Percentiles rank a stretch among this genome's conserved stretches.
phyloP scores from a whole-genome alignment of 1,140 invertebrate species.

The Trichonephila inaurata region DNA sequence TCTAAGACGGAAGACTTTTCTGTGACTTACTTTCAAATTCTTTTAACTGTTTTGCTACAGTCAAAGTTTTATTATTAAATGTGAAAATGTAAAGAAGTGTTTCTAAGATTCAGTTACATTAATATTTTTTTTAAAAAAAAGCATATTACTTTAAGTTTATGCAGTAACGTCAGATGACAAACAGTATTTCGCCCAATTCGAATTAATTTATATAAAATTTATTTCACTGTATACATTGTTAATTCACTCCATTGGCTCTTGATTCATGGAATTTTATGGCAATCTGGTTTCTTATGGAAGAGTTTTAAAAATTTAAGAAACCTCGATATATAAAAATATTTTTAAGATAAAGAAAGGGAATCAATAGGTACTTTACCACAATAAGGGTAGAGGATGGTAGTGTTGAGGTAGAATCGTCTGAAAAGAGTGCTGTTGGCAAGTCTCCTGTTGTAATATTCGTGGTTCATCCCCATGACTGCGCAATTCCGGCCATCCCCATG shows the following conservation, averaged over 20 bases:
- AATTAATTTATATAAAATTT: too few relatives aligned
- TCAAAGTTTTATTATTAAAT: too few relatives aligned
- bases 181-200: too few relatives aligned
- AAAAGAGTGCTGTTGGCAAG: neutral
- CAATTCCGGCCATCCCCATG: neutral
- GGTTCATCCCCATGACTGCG: conserved; percentile 71
- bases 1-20: too few relatives aligned
- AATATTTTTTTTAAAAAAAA: neutral
- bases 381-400: conserved; percentile 55
- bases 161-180: too few relatives aligned
- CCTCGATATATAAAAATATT: neutral
- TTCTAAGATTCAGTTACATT: neutral
- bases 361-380: conserved; percentile 24
- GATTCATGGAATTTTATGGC: too few relatives aligned
- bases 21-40: too few relatives aligned
- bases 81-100: neutral
- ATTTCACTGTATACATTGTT: too few relatives aligned
- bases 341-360: neutral
- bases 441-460: neutral
- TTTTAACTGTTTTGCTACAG: neutral
- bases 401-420: conserved; percentile 63
- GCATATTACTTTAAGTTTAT: too few relatives aligned
- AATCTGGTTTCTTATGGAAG: neutral
- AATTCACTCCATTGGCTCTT: too few relatives aligned
- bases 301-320: too few relatives aligned